Base-by-base conservation (phyloP, 2,888 invertebrate species). In the Brachypalpus laphriformis region DNA sequence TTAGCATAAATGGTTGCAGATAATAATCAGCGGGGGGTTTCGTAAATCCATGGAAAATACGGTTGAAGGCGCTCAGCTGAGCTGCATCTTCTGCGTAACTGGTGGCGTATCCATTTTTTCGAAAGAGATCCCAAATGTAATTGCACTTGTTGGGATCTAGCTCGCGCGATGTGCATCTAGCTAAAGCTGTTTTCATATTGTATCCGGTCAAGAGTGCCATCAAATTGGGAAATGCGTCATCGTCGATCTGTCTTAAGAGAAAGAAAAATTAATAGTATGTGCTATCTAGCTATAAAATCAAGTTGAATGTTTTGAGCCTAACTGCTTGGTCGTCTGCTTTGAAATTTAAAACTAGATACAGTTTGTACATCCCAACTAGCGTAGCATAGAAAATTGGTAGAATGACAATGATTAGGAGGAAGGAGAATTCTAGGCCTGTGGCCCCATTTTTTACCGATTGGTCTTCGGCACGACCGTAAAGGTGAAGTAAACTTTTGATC, bases 181-280 rank as follows among this genome's bases (percentile, higher is more conserved):
- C 87, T 47, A 93, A 91, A 3, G 94, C 91, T 8, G 92, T 88
- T 0, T 90, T 81, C n/a, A 89, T 88, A 76, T 92, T 94, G 78
- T 94, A 93, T 0, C 98, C 98, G 0, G 96, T 95, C 3, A 97
- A 92, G 49, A 96, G 92, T 0, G 97, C 96, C 94, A 97, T 95
- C 71, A 98, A 91, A 91, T 98, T 98, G 0, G 98, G 97, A 89
- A 96, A 96, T 0, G 97, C 98, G 88, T 98, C 98, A 88, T 98
- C 98, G 0, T 94, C 97, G 87, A 96, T 94, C 94, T 96, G 88
- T 0, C 20, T 56, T 56, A 18, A 28, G 18, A 20, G 6, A 18
- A 11, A 47, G 0, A 18, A 88, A 34, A 31, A 31, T 8, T 2
- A 28, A 63, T 37, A 37, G 37, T n/a, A 3, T 1, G 2, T 37